A percentile compares a stretch with the other conserved stretches of the same genome.
Conservation (phyloP, 2,113 vertebrate genomes). For the Stigmatopora argus region DNA sequence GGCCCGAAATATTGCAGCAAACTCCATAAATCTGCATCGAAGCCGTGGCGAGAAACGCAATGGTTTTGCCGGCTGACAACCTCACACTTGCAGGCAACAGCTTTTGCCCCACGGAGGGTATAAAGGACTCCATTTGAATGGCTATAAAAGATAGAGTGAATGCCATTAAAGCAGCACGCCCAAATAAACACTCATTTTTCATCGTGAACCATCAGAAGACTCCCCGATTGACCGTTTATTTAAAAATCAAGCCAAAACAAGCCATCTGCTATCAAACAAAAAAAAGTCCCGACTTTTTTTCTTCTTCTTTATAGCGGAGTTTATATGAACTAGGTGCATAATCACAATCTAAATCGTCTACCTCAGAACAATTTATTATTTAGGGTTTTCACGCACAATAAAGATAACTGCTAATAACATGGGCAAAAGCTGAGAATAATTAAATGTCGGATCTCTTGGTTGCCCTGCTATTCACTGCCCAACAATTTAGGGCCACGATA, state of each 20-base stretch:
- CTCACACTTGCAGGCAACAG: constrained; percentile 18
- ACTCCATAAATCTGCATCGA: constrained; percentile 27
- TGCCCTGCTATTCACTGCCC: too few species aligned
- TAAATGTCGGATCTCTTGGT: too few species aligned
- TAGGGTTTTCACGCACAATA: background rate
- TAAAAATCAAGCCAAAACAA: background rate
- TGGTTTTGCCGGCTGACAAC: constrained; percentile 14
- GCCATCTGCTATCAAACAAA: background rate
- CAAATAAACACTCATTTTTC: constrained; percentile 6
- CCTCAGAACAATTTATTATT: background rate
- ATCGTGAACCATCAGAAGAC: background rate
- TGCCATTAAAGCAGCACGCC: background rate
- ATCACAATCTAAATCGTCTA: background rate
- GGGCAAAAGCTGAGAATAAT: too few species aligned
- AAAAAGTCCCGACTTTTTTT: background rate
- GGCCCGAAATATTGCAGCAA: constrained; percentile 29
- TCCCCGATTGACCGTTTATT: background rate
- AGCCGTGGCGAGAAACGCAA: background rate
- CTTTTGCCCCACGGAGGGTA: constrained; percentile 12
- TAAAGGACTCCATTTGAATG: background rate
- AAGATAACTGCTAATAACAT: background rate
- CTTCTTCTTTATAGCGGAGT: background rate
- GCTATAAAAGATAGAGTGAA: constrained; percentile 14
- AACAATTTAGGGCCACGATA: too few species aligned
- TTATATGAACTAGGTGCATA: background rate